A percentile compares a stretch with the other conserved stretches of the same genome.
Conservation (phyloP, 92 coral and sea anemone species). For the Actinernus sp. region DNA sequence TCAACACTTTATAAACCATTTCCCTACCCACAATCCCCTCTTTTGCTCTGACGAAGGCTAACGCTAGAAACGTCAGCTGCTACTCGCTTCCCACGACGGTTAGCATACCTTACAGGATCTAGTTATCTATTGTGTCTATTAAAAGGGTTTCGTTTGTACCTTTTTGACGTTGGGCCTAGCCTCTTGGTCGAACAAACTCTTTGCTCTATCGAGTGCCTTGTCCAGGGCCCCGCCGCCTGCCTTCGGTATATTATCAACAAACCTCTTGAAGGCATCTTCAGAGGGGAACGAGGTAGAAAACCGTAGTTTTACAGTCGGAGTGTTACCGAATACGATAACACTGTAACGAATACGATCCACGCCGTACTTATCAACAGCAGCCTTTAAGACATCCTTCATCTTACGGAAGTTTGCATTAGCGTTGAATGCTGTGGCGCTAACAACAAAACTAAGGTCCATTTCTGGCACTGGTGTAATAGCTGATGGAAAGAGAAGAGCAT, state of each 20-base stretch:
- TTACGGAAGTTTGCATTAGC: slow-evolving; percentile 62
- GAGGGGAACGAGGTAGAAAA: slow-evolving; percentile 30
- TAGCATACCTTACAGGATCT: no score
- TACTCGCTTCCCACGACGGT: no score
- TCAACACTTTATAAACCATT: no score
- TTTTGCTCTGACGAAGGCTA: no score
- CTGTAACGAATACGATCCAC: slow-evolving; percentile 61
- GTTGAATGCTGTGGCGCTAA: slow-evolving; percentile 56
- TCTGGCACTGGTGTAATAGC: slow-evolving; percentile 57
- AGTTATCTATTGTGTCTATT: no score
- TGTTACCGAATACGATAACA: slow-evolving; percentile 58
- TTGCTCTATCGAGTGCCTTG: slow-evolving; percentile 47
- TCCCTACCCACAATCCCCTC: no score
- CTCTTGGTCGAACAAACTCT: slow-evolving; percentile 28
- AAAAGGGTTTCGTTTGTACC: no score
- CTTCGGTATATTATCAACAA: slow-evolving; percentile 15
- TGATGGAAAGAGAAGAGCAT: slow-evolving; percentile 4
- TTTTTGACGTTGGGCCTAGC: slow-evolving; percentile 33
- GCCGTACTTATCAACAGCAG: slow-evolving; percentile 62
- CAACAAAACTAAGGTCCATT: slow-evolving; percentile 73
- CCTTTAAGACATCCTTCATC: slow-evolving; percentile 68
- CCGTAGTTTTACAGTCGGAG: slow-evolving; percentile 46
- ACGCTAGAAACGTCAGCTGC: no score
- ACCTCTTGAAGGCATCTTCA: slow-evolving; percentile 20
- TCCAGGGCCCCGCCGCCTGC: slow-evolving; percentile 20